Base-by-base conservation (phyloP, 2,888 invertebrate species). In the Glaucopsyche alexis region DNA sequence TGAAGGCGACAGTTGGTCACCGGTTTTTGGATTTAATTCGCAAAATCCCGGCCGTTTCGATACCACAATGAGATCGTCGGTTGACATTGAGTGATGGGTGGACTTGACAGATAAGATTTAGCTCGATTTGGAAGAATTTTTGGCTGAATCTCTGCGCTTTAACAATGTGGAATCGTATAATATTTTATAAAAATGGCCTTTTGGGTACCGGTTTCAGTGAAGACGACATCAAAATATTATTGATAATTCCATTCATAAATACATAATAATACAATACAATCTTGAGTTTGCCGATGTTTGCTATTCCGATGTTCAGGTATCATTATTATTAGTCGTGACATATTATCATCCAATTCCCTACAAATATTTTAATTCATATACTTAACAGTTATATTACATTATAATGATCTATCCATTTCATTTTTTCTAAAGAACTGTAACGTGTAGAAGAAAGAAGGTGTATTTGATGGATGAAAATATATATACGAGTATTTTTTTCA, bases 21-120 rank as follows among this genome's bases (percentile, higher is more conserved):
- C 80, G 82, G 85, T 84, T 88, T 90, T 88, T 85, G 86, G 83
- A 83, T 87, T 89, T 88, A 87, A 89, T 89, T 89, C 86, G 85
- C 83, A 84, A 87, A 88, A 87, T 87, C 84, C 85, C 81, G 84
- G 78, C 81, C 80, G 81, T 80, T 82, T 79, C 84, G 84, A 87
- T 85, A 84, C 86, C 83, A 88, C 90, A 91, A 90, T 88, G 87
- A 85, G 76, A 76, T 80, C 82, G 75, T 76, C 82, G 83, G 78
- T 79, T 84, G 90, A 88, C 88, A 83, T 86, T 88, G 90, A 90
- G 81, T 84, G 85, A 89, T 86, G 85, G 78, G 82, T 79, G 74
- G 77, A 74, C 75, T 78, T 78, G 80, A 78, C 82, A 80, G 80
- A 79, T 79, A 77, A 81, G 80, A 77, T 80, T 83, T 81, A 79